Base-by-base conservation (phyloP, 2,113 vertebrate species). In the Alexandromys fortis region DNA sequence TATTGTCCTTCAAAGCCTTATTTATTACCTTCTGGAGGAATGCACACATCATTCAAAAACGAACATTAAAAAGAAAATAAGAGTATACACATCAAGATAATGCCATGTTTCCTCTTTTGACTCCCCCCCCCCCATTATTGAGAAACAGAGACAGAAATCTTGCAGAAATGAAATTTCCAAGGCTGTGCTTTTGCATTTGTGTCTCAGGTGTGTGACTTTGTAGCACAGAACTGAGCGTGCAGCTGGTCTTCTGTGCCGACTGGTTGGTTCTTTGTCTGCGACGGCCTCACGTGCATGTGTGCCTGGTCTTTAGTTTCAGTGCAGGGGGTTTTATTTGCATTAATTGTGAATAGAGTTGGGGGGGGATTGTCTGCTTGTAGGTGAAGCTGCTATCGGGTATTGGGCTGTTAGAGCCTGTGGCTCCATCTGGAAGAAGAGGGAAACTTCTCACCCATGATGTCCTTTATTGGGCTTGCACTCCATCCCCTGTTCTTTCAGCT, bases 251-350 rank as follows among this genome's bases (percentile, higher is more conserved):
- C 81, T 72, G 58, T 76, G n/a, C 58, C 3, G 45, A 5, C 83
- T 16, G 12, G 13, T 87, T 38, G 12, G 13, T 87, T 38, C 10
- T 30, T 93, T 73, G 65, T 26, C 67, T 45, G 5, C 7, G 22
- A 42, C 5, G n/a, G 13, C 22, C 24, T 42, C n/a, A 14, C 6
- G 38, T 12, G 63, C 58, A 45, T 13, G 42, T 63, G 22, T 94
- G n/a, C 8, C 55, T 93, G 24, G 26, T 10, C 73, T 97, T 94
- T 87, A 14, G 45, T 89, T 92, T 96, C 92, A 55, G 9, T 92
- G 26, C 68, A 83, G 45, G 30, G 47, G 72, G 55, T 82, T 95
- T 78, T 89, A 61, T 86, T 96, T 97, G 58, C 85, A 47, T 75
- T 78, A 86, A 82, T 89, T 93, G 63, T 95, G 47, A 92, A 65